Percentiles rank a stretch among this genome's conserved stretches.
Conservation (phyloP, 2,888 invertebrate species). For the Diabrotica balteata region DNA sequence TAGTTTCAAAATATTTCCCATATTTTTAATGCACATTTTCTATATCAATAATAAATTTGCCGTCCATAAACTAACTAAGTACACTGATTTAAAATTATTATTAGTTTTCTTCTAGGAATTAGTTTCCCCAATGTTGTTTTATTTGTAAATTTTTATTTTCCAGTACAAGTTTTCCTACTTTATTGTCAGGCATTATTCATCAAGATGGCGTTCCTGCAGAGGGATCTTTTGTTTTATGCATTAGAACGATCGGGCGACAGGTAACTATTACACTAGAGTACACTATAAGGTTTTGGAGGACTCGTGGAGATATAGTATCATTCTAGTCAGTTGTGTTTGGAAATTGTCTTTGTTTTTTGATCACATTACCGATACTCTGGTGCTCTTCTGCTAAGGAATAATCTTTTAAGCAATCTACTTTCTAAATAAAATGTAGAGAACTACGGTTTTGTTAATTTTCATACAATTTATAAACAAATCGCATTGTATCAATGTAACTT, state of each 20-base stretch:
- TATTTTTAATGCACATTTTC: too few species aligned
- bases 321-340: constrained; percentile 15
- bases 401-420: too few species aligned
- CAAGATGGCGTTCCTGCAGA: constrained; percentile 40
- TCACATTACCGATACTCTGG: constrained; percentile 5
- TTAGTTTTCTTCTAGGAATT: constrained; percentile 8
- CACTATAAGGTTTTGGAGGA: constrained; percentile 34
- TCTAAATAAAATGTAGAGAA: too few species aligned
- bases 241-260: constrained; percentile 40
- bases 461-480: too few species aligned
- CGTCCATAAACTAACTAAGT: too few species aligned
- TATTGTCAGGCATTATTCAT: constrained; percentile 41
- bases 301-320: constrained; percentile 21
- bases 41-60: too few species aligned
- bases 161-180: constrained; percentile 37
- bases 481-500: too few species aligned
- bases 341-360: constrained; percentile 9
- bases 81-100: constrained; percentile 4
- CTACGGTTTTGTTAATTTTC: too few species aligned
- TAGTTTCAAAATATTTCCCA: too few species aligned
- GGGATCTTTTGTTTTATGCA: constrained; percentile 43
- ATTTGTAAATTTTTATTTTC: constrained; percentile 27
- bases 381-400: too few species aligned
- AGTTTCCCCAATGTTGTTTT: constrained; percentile 11
- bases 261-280: constrained; percentile 43